Evolutionary conservation across 2,113 vertebrate species (phyloP).

Genomic region (Pao palembangensis): DNA sequence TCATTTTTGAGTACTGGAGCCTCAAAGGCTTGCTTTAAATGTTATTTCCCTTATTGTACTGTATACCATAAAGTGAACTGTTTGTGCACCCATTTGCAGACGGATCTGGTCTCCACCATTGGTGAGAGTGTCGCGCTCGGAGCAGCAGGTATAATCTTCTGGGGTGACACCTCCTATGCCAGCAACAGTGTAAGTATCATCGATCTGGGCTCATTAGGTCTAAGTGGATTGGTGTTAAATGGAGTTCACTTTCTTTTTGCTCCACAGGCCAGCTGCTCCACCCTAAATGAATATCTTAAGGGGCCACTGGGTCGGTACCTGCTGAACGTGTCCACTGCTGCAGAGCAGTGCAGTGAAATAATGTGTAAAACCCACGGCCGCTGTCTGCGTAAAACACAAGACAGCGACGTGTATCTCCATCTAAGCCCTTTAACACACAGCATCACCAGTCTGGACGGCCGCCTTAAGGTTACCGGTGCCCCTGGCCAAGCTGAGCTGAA

Average conservation of each 20-base stretch:
- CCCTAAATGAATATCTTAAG: slow-evolving; percentile 81
- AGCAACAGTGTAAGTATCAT: slow-evolving; percentile 68
- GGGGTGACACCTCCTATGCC: slow-evolving; percentile 77
- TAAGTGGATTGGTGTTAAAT: neutral
- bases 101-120: slow-evolving; percentile 78
- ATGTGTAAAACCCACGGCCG: slow-evolving; percentile 83
- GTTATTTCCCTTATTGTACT: no score
- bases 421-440: slow-evolving; percentile 76
- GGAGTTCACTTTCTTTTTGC: slow-evolving; percentile 2
- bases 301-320: slow-evolving; percentile 83
- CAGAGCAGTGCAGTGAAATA: slow-evolving; percentile 79
- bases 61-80: neutral
- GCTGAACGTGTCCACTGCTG: slow-evolving; percentile 83
- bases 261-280: slow-evolving; percentile 79
- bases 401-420: slow-evolving; percentile 76
- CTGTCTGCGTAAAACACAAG: slow-evolving; percentile 72
- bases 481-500: slow-evolving; percentile 56
- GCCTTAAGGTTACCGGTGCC: slow-evolving; percentile 56
- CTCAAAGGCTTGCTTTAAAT: no score
- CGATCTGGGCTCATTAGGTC: neutral
- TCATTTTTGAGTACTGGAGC: neutral
- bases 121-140: slow-evolving; percentile 81
- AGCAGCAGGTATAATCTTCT: slow-evolving; percentile 80
- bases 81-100: slow-evolving; percentile 47
- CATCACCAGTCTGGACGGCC: slow-evolving; percentile 55